Base-by-base conservation (phyloP, 2,113 vertebrate species). In the Chamaea fasciata region DNA sequence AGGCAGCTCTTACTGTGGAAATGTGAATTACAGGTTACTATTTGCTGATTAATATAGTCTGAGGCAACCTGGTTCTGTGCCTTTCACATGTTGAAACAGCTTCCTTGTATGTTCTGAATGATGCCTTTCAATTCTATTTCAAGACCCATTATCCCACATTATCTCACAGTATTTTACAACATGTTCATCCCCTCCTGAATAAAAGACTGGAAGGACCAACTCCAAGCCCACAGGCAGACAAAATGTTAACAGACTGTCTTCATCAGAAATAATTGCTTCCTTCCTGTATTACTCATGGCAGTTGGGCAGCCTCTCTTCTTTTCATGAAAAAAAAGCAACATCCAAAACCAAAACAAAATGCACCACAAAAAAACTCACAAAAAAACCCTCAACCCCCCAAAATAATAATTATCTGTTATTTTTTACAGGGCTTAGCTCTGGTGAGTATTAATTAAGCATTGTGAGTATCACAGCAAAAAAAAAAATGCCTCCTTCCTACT, bases 401-500 rank as follows among this genome's bases (percentile, higher is more conserved):
- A 42, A 27, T 18, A 35, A 33, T 17, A 26, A 31, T 35, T 7
- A 42, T 26, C 30, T n/a, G 18, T 56, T 2, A 7, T 78, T 96
- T 75, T 93, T 68, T 63, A 83, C 52, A 95, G 56, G 22, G 41
- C 56, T 92, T 70, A 84, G 44, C 53, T 89, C 64, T 93, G 35
- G n/a, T 52, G 31, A 60, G 53, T 74, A 53, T 84, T 93, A 95
- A 94, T 90, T 89, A 92, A 84, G 53, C 57, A 68, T 31, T 28
- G 5, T 37, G n/a, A 88, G 37, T 59, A 89, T 31, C 60, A 62
- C 5, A 33, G 79, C 28, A 76, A 71, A 91, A 95, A 91, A 95
- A 87, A 95, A 91, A 95, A 87, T 2, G 56, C 68, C 68, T 96
- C 33, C 50, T 83, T 92, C 81, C 91, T 67, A n/a, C 50, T 70